phyloP scores from a whole-genome alignment of 1,140 invertebrate genomes.

The Psix sp. region DNA sequence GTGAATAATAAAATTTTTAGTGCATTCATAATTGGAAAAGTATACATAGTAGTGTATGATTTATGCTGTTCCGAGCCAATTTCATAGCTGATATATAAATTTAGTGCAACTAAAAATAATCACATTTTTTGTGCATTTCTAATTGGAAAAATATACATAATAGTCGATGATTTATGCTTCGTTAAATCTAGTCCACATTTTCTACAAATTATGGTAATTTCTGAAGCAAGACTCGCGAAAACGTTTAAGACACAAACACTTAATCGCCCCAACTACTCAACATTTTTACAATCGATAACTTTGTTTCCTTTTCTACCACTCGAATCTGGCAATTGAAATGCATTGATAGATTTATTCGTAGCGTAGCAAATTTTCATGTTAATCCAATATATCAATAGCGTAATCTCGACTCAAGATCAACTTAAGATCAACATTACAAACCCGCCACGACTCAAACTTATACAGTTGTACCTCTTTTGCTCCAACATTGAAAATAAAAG shows the following conservation, averaged over 20 bases:
- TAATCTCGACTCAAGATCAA: too few species aligned
- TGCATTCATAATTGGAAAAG: constrained; percentile 32
- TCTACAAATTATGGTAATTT: constrained; percentile 42
- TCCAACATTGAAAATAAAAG: too few species aligned
- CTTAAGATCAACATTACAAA: too few species aligned
- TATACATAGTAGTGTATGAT: constrained; percentile 30
- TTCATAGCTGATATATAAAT: too few species aligned
- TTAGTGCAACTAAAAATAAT: too few species aligned
- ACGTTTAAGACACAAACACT: constrained; percentile 18
- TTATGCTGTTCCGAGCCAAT: too few species aligned
- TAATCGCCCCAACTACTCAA: constrained; percentile 13
- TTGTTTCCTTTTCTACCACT: not conserved
- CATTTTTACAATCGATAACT: constrained; percentile 32
- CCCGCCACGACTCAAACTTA: too few species aligned
- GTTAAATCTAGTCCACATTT: constrained; percentile 24
- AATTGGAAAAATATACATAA: constrained; percentile 41
- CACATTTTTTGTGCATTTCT: constrained; percentile 14
- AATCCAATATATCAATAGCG: too few species aligned
- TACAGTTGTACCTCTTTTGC: too few species aligned
- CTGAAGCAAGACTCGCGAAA: constrained; percentile 15
- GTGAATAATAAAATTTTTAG: constrained; percentile 20
- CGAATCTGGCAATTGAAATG: constrained; percentile 1
- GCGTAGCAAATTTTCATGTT: too few species aligned
- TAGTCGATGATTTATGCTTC: constrained; percentile 26
- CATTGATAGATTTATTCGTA: too few species aligned